Evolutionary conservation across 1,140 invertebrate species (phyloP).

Genomic region (Aradophagus sp.): DNA sequence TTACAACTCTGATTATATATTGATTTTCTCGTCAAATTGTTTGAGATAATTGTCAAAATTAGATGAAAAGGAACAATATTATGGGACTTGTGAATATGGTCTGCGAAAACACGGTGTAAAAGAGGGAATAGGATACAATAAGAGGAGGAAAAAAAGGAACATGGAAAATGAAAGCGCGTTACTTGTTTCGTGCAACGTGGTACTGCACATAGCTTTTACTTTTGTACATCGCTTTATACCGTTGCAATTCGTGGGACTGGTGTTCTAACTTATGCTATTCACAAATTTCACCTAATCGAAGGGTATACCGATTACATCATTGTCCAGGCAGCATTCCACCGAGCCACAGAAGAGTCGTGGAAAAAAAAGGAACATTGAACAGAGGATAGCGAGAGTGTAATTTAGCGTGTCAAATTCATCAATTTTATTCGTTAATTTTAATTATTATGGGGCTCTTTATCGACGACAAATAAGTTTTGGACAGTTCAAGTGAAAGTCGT

Average conservation of each 20-base stretch:
- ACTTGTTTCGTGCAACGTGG: constrained; percentile 46
- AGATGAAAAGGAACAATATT: constrained; percentile 27
- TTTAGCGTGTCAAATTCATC: too few relatives aligned
- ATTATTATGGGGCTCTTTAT: too few relatives aligned
- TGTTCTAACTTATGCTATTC: constrained; percentile 45
- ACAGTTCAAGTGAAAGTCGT: constrained; percentile 52
- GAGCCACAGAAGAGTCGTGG: too few relatives aligned
- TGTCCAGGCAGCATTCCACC: constrained; percentile 41
- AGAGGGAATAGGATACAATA: background rate
- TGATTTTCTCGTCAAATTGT: constrained; percentile 30
- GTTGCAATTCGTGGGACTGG: constrained; percentile 36
- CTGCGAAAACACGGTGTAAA: constrained; percentile 28
- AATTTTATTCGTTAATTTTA: too few relatives aligned
- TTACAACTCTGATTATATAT: constrained; percentile 42
- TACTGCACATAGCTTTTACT: constrained; percentile 56
- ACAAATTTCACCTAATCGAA: constrained; percentile 33
- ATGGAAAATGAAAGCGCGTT: constrained; percentile 20
- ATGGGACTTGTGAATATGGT: constrained; percentile 70
- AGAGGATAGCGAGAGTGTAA: too few relatives aligned
- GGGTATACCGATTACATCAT: constrained; percentile 13
- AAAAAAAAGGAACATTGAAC: too few relatives aligned
- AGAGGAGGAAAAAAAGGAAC: constrained; percentile 1
- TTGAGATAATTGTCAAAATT: constrained; percentile 56
- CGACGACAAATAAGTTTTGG: constrained; percentile 27
- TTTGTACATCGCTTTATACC: constrained; percentile 59